phyloP scores from a whole-genome alignment of 2,797 vertebrate genomes.

The Lagothrix lagotricha region DNA sequence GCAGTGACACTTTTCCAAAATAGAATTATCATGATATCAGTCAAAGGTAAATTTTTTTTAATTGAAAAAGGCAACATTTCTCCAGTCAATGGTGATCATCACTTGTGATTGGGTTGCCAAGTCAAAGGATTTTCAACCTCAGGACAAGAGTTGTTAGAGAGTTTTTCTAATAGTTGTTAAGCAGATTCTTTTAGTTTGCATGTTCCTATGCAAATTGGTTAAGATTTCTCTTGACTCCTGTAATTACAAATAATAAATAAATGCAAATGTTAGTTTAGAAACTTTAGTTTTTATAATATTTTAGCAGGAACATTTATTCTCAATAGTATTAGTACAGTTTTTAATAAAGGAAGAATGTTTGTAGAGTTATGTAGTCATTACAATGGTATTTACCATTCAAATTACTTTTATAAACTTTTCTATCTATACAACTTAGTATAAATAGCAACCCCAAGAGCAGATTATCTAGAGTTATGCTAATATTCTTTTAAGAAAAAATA shows the following conservation, averaged over 20 bases:
- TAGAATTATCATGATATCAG: conserved; percentile 48
- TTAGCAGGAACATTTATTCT: background rate
- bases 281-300: background rate
- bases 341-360: conserved; percentile 4
- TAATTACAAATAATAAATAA: conserved; percentile 19
- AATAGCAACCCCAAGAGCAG: background rate
- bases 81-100: background rate
- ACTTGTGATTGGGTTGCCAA: conserved; percentile 21
- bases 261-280: background rate
- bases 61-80: background rate
- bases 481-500: background rate
- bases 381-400: background rate
- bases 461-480: background rate
- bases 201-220: conserved; percentile 11
- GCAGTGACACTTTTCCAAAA: conserved; percentile 33
- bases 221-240: background rate
- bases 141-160: background rate
- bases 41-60: conserved; percentile 66
- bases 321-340: background rate
- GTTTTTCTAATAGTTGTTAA: background rate
- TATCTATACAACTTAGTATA: background rate
- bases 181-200: background rate
- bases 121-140: background rate
- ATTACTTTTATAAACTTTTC: background rate
- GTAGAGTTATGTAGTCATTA: background rate